These are phyloP conservation scores for Lycaena phlaeas DNA, from an alignment of 2,888 invertebrate species.

Conservation along the genomic window DNA sequence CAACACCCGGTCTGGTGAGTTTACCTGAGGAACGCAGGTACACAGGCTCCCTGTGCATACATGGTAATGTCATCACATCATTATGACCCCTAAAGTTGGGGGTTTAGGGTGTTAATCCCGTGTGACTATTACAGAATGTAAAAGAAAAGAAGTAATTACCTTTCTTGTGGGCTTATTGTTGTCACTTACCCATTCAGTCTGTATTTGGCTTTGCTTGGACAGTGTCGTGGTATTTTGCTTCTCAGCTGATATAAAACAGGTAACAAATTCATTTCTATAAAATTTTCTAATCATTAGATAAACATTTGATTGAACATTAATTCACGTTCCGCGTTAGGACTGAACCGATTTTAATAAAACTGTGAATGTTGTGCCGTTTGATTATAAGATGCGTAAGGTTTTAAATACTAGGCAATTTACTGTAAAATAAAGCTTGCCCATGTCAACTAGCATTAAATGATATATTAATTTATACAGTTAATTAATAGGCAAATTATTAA, in stretches of 20 bases:
- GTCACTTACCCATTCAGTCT: constrained; percentile 23
- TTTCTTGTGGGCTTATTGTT: constrained; percentile 27
- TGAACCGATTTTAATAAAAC: no score
- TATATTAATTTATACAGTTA: no score
- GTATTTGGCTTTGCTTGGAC: constrained; percentile 20
- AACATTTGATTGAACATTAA: no score
- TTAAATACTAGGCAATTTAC: no score
- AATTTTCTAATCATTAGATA: no score
- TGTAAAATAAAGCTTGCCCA: no score
- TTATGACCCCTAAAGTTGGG: background rate
- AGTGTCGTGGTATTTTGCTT: constrained; percentile 14
- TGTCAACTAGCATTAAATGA: no score
- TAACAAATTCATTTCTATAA: constrained; percentile 14
- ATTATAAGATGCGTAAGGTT: no score
- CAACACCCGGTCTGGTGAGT: constrained; percentile 22
- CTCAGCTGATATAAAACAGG: constrained; percentile 15
- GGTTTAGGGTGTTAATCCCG: constrained; percentile 10
- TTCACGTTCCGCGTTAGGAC: no score
- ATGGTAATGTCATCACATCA: constrained; percentile 2
- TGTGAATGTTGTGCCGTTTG: no score
- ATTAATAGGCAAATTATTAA: no score
- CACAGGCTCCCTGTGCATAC: constrained; percentile 9
- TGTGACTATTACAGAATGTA: constrained; percentile 6
- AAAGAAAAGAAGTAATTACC: constrained; percentile 22
- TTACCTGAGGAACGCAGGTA: constrained; percentile 24